phyloP scores from a whole-genome alignment of 2,797 vertebrate species.

The Myotis vivesi region DNA sequence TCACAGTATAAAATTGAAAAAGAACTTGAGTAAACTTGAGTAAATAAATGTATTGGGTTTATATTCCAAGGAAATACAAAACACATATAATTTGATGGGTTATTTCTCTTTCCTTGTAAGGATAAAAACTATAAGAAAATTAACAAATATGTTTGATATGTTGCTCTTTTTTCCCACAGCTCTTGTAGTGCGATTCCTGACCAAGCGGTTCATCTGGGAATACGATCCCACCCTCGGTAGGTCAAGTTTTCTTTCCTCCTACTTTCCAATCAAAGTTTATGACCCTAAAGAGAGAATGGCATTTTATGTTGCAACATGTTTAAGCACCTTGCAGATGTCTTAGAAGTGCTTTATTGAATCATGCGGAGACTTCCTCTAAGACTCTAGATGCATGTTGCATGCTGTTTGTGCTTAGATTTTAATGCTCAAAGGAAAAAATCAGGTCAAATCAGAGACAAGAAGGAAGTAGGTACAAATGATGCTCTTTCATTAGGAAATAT shows the following conservation, averaged over 20 bases:
- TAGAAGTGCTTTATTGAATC: background rate
- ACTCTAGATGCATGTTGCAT: background rate
- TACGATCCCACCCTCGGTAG: constrained; percentile 97
- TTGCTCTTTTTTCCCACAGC: constrained; percentile 85
- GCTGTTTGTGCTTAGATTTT: background rate
- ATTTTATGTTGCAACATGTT: background rate
- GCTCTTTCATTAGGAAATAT: background rate
- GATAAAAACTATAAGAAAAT: background rate
- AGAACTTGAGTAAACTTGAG: background rate
- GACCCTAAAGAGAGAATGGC: background rate
- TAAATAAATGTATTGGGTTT: background rate
- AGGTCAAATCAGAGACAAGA: background rate
- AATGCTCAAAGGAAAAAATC: background rate
- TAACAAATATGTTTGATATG: constrained; percentile 34
- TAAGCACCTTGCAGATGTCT: background rate
- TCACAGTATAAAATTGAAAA: background rate
- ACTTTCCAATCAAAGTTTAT: background rate
- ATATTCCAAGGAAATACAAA: background rate
- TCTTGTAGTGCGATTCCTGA: constrained; percentile 96
- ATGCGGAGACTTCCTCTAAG: background rate
- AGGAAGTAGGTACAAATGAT: background rate
- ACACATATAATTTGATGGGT: fast-evolving
- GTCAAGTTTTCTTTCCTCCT: constrained; percentile 68
- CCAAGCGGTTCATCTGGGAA: constrained; percentile 98
- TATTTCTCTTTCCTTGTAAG: background rate